Base-by-base conservation (phyloP, 2,113 vertebrate genomes). In the Strix uralensis region DNA sequence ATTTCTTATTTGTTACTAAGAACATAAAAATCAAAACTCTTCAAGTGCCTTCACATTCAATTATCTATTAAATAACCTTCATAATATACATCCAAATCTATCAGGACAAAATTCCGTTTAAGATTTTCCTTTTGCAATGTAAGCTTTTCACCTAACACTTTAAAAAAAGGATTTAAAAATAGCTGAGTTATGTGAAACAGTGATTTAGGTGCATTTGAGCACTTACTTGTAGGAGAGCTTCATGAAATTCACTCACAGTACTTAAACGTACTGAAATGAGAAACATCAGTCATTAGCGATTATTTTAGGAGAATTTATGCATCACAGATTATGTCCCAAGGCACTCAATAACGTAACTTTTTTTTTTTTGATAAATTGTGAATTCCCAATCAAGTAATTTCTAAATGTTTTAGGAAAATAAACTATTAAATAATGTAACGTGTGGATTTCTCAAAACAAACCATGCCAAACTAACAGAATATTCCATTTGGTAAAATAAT, bases 211-310 rank as follows among this genome's bases (percentile, higher is more conserved):
- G 18, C 26, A 83, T 61, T 55, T 58, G 14, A 80, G 20, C 7
- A 57, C 27, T 65, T 46, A 27, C 14, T 38, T 89, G 22, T 21
- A 81, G 21, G 66, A 67, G 7, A 38, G 16, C 7, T 58, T 59
- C 2, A 42, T 21, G 36, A 73, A 91, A 93, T 78, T 40, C 11
- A 54, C 16, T 54, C n/a, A 70, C 3, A 66, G 23, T 19, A 77
- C 17, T 81, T 54, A 47, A 57, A 81, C 0, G 0, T 25, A 51
- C 42, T 34, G 49, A 38, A 21, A 78, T 0, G 0, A 86, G 22
- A 36, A 81, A 83, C 55, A 79, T 8, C n/a, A 90, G 73, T 40
- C 19, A 54, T 7, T 0, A 1, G 11, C 1, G 3, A 81, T 30
- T 81, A 52, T 30, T 78, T 69, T 32, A 70, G 23, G 49, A 84